phyloP scores from a whole-genome alignment of 1,140 invertebrate genomes.

The Heterodera schachtii region DNA sequence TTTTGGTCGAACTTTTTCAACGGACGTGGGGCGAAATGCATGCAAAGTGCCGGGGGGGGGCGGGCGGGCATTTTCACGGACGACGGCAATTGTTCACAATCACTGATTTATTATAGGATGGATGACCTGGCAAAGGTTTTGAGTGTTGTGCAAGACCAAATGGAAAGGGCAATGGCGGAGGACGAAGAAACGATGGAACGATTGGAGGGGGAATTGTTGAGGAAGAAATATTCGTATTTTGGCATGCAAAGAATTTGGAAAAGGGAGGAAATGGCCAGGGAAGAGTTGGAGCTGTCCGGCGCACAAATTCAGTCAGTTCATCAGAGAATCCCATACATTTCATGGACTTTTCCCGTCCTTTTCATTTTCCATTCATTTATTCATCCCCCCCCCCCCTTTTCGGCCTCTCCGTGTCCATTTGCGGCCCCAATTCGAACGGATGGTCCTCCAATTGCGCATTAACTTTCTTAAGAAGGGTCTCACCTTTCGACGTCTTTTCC shows the following conservation, averaged over 20 bases:
- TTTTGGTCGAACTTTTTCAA: constrained; percentile 50
- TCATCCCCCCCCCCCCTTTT: not conserved
- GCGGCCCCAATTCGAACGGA: constrained; percentile 46
- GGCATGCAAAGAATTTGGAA: constrained; percentile 58
- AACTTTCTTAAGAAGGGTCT: constrained; percentile 50
- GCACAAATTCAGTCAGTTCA: constrained; percentile 45
- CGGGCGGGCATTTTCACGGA: not conserved
- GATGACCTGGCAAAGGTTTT: constrained; percentile 29
- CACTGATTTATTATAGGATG: not conserved
- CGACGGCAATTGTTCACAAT: not conserved
- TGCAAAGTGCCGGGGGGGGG: constrained; percentile 34
- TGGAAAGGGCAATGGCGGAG: constrained; percentile 37
- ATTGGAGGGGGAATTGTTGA: constrained; percentile 40
- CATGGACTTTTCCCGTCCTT: too few relatives aligned
- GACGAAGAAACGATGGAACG: constrained; percentile 40
- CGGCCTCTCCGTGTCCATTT: constrained; percentile 41
- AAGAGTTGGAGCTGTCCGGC: constrained; percentile 51
- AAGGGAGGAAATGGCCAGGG: constrained; percentile 46
- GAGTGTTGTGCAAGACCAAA: constrained; percentile 51
- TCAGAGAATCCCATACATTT: not conserved
- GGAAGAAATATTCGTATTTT: constrained; percentile 49
- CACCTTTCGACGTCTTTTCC: constrained; percentile 36
- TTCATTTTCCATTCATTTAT: too few relatives aligned
- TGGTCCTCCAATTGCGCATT: constrained; percentile 44
- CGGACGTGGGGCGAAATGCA: constrained; percentile 59